These are phyloP conservation scores for Dioctria rufipes DNA, from an alignment of 2,888 invertebrate genomes.

Conservation along the genomic window DNA sequence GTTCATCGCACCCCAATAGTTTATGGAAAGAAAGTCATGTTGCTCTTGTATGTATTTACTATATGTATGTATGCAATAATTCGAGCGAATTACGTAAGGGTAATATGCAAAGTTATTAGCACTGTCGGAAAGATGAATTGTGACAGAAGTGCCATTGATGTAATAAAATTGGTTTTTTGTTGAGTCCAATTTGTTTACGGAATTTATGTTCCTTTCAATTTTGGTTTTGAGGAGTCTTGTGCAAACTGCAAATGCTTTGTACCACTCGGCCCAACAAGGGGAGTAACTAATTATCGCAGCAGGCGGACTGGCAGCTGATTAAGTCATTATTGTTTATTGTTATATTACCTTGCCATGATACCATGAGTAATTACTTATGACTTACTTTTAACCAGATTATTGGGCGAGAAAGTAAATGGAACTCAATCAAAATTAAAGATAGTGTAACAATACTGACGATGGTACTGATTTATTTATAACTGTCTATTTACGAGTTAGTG, in stretches of 20 bases:
- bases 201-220: slow-evolving; percentile 29
- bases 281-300: slow-evolving; percentile 35
- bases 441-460: too few relatives aligned
- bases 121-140: background rate
- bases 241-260: background rate
- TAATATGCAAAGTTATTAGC: slow-evolving; percentile 35
- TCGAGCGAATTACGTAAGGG: slow-evolving; percentile 15
- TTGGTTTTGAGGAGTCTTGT: background rate
- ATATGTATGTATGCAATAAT: background rate
- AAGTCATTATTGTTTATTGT: slow-evolving; percentile 27
- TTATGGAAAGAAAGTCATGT: slow-evolving; percentile 31
- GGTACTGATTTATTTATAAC: too few relatives aligned
- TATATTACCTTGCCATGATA: background rate
- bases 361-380: background rate
- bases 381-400: too few relatives aligned
- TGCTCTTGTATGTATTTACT: too few relatives aligned
- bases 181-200: slow-evolving; percentile 25
- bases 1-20: background rate
- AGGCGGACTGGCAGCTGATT: slow-evolving; percentile 21
- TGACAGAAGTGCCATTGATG: slow-evolving; percentile 24
- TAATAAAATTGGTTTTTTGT: slow-evolving; percentile 40
- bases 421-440: too few relatives aligned
- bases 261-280: background rate
- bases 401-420: too few relatives aligned
- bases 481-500: too few relatives aligned